Evolutionary conservation across 2,113 vertebrate genomes (phyloP).

Genomic region (Thomomys bottae): DNA sequence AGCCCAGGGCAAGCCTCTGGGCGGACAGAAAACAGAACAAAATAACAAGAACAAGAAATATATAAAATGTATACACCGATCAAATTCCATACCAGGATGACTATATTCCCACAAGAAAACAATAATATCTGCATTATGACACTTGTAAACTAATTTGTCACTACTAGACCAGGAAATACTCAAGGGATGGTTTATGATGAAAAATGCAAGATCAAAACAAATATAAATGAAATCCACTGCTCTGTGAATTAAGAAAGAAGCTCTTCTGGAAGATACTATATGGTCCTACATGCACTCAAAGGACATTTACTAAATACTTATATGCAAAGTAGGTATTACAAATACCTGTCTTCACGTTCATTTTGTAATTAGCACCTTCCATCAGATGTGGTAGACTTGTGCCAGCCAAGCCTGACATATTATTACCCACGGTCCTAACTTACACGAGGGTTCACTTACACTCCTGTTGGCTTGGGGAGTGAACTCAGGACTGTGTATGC

Average conservation of each 20-base stretch:
- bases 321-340: neutral
- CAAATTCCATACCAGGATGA: neutral
- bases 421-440: neutral
- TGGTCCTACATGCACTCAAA: neutral
- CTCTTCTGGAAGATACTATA: constrained; percentile 2
- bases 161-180: neutral
- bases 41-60: no score
- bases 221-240: neutral
- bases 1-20: no score
- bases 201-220: constrained; percentile 13
- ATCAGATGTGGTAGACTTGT: neutral
- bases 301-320: neutral
- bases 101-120: neutral
- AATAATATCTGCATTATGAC: neutral
- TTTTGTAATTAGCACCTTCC: neutral
- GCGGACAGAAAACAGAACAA: no score
- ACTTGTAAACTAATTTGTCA: neutral
- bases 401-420: neutral
- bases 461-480: neutral
- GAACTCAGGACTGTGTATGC: neutral
- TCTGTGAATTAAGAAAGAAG: neutral
- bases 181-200: neutral
- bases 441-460: neutral
- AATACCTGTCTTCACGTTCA: neutral
- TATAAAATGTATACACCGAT: no score